Percentiles rank a stretch among this genome's conserved stretches.
Evolutionary conservation across 2,113 vertebrate species (phyloP).

Genomic region (Spermophilus dauricus): DNA sequence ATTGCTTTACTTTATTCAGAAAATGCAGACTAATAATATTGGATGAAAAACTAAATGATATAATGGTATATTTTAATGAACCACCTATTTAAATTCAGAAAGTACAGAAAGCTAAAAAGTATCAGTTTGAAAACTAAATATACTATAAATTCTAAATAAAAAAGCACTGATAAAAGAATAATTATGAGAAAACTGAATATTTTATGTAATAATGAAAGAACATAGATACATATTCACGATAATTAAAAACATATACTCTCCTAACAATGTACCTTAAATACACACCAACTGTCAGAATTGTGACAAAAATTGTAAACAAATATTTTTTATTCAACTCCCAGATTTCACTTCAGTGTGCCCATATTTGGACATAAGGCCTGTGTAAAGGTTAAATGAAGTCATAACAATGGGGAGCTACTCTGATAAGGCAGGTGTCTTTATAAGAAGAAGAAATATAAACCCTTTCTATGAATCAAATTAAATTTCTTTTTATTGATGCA

Average conservation of each 20-base stretch:
- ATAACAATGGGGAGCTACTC: too few species aligned
- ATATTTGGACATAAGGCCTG: too few species aligned
- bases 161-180: neutral
- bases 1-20: neutral
- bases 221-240: neutral
- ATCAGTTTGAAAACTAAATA: neutral
- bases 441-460: too few species aligned
- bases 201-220: neutral
- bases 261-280: neutral
- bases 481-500: neutral
- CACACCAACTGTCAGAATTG: neutral
- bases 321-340: neutral
- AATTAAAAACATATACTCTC: neutral
- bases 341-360: neutral
- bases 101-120: neutral
- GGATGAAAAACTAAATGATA: neutral
- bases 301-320: neutral
- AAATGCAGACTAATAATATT: neutral
- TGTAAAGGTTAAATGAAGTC: too few species aligned
- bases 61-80: neutral
- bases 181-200: too few species aligned
- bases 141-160: neutral
- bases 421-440: too few species aligned
- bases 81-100: neutral
- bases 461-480: neutral